These are phyloP conservation scores for Phocoena sinus DNA, from an alignment of 2,113 vertebrate species.

Conservation along the genomic window DNA sequence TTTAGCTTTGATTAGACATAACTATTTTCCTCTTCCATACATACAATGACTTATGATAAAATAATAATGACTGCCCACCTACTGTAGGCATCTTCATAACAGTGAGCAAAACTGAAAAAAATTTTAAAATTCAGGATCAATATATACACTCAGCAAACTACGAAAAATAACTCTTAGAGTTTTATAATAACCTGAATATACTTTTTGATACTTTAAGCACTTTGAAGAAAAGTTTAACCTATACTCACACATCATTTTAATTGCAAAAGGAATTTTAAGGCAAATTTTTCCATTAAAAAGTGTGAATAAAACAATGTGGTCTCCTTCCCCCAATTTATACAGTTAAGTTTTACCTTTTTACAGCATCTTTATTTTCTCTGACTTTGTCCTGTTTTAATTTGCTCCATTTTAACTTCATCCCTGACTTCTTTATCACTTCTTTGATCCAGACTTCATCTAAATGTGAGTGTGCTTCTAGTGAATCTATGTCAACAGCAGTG, in stretches of 20 bases:
- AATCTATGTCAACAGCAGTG: conserved; percentile 81
- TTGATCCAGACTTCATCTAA: conserved; percentile 88
- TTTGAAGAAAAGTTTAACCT: conserved; percentile 23
- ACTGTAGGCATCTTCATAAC: not conserved
- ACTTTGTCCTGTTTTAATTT: conserved; percentile 82
- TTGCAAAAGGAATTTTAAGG: not conserved
- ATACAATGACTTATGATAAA: not conserved
- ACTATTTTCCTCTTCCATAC: not conserved
- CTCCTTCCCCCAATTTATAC: not conserved
- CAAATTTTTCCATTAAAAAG: not conserved
- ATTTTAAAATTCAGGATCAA: conserved; percentile 25
- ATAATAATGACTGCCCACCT: not conserved
- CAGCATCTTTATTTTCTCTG: conserved; percentile 86
- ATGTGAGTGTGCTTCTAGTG: conserved; percentile 81
- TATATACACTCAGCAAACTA: not conserved
- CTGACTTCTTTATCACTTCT: conserved; percentile 87
- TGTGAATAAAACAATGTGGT: not conserved
- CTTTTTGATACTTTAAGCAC: not conserved
- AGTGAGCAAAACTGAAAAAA: not conserved
- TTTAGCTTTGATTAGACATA: not conserved
- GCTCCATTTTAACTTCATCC: conserved; percentile 91
- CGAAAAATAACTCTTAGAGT: not conserved
- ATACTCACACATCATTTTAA: not conserved
- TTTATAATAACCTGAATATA: conserved; percentile 14
- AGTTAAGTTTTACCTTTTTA: conserved; percentile 81